Conservation (phyloP, 2,113 vertebrate genomes). For the Noctilio leporinus region DNA sequence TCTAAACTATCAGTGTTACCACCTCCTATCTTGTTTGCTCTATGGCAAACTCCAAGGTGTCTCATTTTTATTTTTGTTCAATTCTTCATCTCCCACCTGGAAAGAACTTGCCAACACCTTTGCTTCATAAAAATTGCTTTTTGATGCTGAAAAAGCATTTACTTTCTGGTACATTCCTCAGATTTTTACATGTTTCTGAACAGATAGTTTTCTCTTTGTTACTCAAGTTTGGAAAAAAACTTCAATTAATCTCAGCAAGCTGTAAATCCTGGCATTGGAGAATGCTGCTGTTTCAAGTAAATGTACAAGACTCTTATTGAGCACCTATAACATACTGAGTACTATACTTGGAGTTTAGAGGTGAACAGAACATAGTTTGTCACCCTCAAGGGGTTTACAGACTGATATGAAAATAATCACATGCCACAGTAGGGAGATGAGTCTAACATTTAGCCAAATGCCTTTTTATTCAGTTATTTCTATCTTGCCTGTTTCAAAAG, state of each 20-base stretch:
- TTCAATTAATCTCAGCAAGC: slow-evolving; percentile 6
- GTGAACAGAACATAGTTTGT: background rate
- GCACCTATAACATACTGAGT: background rate
- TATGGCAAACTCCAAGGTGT: slow-evolving; percentile 45
- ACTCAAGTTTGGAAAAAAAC: background rate
- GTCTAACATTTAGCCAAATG: background rate
- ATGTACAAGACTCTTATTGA: background rate
- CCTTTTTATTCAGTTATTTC: slow-evolving; percentile 5
- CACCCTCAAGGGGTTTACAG: background rate
- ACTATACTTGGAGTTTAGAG: background rate
- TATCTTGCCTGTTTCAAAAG: background rate
- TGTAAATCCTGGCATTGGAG: background rate
- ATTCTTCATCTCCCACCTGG: slow-evolving; percentile 40
- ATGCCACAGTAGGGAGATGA: background rate
- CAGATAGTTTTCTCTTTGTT: background rate
- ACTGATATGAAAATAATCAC: background rate
- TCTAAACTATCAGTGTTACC: background rate
- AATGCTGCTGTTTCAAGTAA: background rate
- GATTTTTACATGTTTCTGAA: slow-evolving; percentile 20
- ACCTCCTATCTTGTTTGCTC: slow-evolving; percentile 38
- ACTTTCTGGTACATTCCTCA: background rate
- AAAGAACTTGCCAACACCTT: slow-evolving; percentile 44
- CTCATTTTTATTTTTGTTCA: slow-evolving; percentile 60
- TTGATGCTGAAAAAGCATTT: slow-evolving; percentile 47
- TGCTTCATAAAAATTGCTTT: slow-evolving; percentile 61